Base-by-base conservation (phyloP, 1,140 invertebrate species). In the Drosophila tristis region DNA sequence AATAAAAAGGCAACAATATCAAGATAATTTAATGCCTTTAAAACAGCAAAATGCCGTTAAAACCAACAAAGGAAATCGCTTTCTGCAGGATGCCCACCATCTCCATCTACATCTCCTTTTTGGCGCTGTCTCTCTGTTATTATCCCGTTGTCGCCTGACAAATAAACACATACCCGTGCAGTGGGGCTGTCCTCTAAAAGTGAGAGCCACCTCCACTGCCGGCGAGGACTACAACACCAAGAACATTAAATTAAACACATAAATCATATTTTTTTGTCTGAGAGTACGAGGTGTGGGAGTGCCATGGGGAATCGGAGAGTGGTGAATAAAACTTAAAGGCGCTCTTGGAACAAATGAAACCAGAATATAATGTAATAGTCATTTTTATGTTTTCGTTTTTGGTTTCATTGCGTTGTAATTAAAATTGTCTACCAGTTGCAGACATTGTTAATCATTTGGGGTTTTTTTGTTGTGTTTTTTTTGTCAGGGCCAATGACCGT, bases 181-280 rank as follows among this genome's bases (percentile, higher is more conserved):
- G 35, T 66, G 15, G 29, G 66, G 55, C 44, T 57, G 60, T 79
- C 62, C 80, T 57, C 67, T 62, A 76, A 67, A 58, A 75, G 57
- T 29, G 55, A 66, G 55, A 13, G 11, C 35, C 35, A 13, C 11
- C 31, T 9, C 26, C 26, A 35, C 31, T 9, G 31, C 31, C 31
- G 31, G 9, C 35, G 35, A 56, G 49, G 57, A 58, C 47, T 50
- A 29, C 49, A 82, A 49, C 64, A 82, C 70, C 79, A 78, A 70
- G 58, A 78, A 65, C 84, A 87, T 90, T 89, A 89, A 89, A 89
- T 89, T 89, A 84, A 89, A 89, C 84, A 80, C 84, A 89, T 89
- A 89, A 89, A 89, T 89, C 84, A 89, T 89, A 64, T 82, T 81
- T 86, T 86, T 84, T 53, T 54, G 42, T 25, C 49, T 55, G 64